These are phyloP conservation scores for Oscheius sp. DNA, from an alignment of 2,888 invertebrate species.

Conservation along the genomic window DNA sequence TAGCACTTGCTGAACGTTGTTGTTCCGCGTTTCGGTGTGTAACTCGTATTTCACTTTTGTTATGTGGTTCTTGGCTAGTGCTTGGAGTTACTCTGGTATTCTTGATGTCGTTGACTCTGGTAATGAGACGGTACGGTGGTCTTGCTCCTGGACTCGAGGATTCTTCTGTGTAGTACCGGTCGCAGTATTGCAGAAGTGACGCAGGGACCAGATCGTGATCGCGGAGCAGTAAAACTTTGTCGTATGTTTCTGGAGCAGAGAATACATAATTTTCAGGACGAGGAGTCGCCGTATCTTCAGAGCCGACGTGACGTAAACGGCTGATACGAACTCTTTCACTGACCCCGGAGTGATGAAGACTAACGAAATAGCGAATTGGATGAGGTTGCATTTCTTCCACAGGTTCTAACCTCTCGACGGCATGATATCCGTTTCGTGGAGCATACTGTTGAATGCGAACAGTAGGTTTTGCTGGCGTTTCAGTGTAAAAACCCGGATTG, in stretches of 20 bases:
- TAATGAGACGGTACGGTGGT: no score
- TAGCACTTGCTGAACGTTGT: no score
- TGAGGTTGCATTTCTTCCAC: constrained; percentile 50
- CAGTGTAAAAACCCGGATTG: constrained; percentile 50
- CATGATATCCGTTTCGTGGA: constrained; percentile 44
- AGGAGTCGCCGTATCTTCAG: constrained; percentile 43
- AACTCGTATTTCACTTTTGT: no score
- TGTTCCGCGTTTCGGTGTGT: no score
- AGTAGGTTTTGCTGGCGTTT: constrained; percentile 32
- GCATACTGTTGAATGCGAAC: constrained; percentile 43
- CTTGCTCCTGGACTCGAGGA: no score
- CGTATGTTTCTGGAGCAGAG: not conserved
- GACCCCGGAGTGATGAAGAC: constrained; percentile 53
- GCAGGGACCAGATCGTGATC: constrained; percentile 6
- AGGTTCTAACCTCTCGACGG: constrained; percentile 43
- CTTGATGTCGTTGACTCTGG: no score
- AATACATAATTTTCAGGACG: constrained; percentile 24
- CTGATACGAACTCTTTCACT: constrained; percentile 39
- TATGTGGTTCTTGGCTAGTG: no score
- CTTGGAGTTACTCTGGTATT: no score
- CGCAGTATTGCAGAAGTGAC: not conserved
- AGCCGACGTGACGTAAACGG: constrained; percentile 47
- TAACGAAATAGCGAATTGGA: constrained; percentile 62
- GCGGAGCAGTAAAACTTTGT: not conserved
- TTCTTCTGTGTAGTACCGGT: not conserved